Base-by-base conservation (phyloP, 2,888 invertebrate species). In the Zeuzera pyrina region DNA sequence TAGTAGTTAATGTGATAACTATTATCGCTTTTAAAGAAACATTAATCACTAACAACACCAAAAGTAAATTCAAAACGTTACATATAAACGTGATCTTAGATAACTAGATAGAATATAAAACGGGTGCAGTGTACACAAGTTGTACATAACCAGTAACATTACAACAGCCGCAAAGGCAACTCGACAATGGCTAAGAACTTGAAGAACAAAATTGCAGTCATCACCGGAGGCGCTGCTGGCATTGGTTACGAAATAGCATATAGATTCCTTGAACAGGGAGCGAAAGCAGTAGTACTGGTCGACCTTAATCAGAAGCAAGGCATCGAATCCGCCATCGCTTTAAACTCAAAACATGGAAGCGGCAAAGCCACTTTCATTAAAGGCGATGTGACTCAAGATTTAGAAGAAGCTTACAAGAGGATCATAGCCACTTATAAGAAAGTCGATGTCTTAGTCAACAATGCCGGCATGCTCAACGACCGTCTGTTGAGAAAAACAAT, bases 221-320 rank as follows among this genome's bases (percentile, higher is more conserved):
- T 87, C 10, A 86, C 87, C 1, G 87, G 87, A 1, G 87, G 77
- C 12, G 85, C 86, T 0, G 60, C 62, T 10, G 86, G 87, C 0
- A 84, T 87, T 30, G 87, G 87, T 1, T 64, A 64, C 15, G 64
- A 62, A 34, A 84, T 74, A 33, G 76, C 72, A 2, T 65, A 68
- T 3, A 71, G 69, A 33, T 69, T 81, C 14, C 52, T 87, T 3
- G 57, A 63, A 31, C 73, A 77, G 35, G 81, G 78, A 28, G 65
- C 55, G 1, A 64, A 45, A 41, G 29, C 48, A 1, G 38, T 49
- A 2, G 45, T 67, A 5, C 33, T 71, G 1, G 47, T 68, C 0
- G 69, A 71, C 29, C 49, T 67, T 7, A 57, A 66, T 30, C 61
- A 65, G 34, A 44, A 37, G 19, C 43, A 48, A 19, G 69, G 86